Evolutionary conservation across 1,140 invertebrate species (phyloP).

Genomic region (Panulirus ornatus): DNA sequence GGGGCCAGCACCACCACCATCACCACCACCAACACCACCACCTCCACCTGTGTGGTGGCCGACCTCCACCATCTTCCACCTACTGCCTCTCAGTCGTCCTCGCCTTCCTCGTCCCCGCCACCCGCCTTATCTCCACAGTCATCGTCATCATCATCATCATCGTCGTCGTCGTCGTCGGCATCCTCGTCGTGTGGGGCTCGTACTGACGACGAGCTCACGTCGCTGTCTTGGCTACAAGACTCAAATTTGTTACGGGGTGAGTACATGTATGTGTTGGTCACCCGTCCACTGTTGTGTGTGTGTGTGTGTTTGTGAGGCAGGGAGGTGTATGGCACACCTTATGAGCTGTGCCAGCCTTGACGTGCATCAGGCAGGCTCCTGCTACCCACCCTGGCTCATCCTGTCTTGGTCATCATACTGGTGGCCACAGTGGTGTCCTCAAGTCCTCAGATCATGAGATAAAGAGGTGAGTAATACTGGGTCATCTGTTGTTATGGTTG

Average conservation of each 20-base stretch:
- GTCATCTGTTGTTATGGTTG: no score
- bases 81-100: background rate
- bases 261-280: no score
- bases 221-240: constrained; percentile 93
- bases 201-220: constrained; percentile 91
- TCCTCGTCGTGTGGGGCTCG: background rate
- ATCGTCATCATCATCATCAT: constrained; percentile 21
- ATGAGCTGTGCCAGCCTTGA: no score
- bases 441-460: no score
- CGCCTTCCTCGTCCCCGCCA: constrained; percentile 10
- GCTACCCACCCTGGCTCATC: no score
- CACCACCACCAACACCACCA: constrained; percentile 16
- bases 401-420: no score
- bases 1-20: background rate
- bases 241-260: constrained; percentile 85
- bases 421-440: no score
- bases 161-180: constrained; percentile 27
- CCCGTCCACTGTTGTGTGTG: no score
- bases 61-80: background rate
- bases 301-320: no score
- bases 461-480: no score
- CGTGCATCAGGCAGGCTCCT: no score
- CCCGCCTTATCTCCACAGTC: constrained; percentile 39
- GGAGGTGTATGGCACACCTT: no score
- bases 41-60: background rate